Evolutionary conservation across 2,888 invertebrate species (phyloP).

Genomic region (Eudemis profundana): DNA sequence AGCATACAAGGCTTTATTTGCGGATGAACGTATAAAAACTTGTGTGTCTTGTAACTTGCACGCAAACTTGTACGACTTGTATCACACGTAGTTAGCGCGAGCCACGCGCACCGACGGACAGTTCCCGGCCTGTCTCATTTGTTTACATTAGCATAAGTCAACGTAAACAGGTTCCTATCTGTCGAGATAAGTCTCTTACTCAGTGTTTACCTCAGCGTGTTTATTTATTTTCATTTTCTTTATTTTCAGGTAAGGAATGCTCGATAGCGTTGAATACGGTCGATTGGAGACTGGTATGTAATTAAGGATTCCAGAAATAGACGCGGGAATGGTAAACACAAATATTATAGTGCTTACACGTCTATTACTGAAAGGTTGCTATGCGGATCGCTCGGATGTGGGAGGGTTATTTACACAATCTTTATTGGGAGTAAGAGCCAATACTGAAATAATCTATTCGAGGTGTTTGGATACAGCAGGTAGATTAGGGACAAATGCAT

Average conservation of each 20-base stretch:
- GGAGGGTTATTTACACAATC: background rate
- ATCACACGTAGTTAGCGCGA: conserved; percentile 3
- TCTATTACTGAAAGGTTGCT: background rate
- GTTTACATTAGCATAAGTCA: conserved; percentile 49
- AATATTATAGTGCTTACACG: background rate
- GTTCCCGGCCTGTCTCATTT: conserved; percentile 47
- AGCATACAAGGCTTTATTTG: no score
- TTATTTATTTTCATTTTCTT: conserved; percentile 37
- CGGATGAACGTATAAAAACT: no score
- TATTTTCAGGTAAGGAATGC: conserved; percentile 45
- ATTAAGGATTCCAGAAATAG: conserved; percentile 9
- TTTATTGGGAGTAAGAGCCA: background rate
- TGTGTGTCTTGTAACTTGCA: background rate
- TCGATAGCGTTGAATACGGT: background rate
- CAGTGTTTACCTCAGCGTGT: conserved; percentile 37
- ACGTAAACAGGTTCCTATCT: conserved; percentile 41
- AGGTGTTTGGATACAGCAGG: no score
- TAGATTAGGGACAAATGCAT: no score
- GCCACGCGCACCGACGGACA: conserved; percentile 27
- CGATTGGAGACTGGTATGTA: conserved; percentile 10
- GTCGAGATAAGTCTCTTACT: conserved; percentile 32
- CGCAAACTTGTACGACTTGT: conserved; percentile 14
- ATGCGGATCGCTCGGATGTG: background rate
- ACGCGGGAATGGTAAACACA: background rate
- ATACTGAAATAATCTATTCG: background rate